A percentile compares a stretch with the other conserved stretches of the same genome.
Conservation (phyloP, 1,140 invertebrate species). For the Sarcophaga bullata region DNA sequence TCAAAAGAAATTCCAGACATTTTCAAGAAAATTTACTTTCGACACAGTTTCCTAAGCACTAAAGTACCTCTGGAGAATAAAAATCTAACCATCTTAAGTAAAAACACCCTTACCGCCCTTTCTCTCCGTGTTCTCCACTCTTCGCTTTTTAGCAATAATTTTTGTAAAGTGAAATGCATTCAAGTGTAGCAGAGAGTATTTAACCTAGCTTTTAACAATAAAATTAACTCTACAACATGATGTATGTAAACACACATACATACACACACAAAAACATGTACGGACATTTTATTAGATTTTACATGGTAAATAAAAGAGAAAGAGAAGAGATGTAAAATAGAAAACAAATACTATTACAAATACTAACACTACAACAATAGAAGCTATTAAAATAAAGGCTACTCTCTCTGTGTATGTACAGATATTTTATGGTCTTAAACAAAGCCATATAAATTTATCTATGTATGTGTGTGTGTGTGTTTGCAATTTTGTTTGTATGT, state of each 20-base stretch:
- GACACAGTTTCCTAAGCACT: conserved; percentile 52
- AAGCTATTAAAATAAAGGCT: conserved; percentile 5
- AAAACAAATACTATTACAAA: neutral
- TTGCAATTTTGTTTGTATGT: too few relatives aligned
- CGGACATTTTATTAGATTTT: too few relatives aligned
- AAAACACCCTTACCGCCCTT: neutral
- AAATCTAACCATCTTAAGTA: neutral
- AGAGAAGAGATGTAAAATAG: neutral
- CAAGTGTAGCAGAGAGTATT: conserved; percentile 45
- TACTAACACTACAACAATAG: conserved; percentile 12
- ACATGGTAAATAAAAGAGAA: too few relatives aligned
- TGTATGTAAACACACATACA: neutral
- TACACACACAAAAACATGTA: too few relatives aligned
- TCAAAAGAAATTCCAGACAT: conserved; percentile 43
- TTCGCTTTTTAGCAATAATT: neutral
- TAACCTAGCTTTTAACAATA: conserved; percentile 65
- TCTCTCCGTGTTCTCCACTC: neutral
- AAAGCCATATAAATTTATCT: neutral
- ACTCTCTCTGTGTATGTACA: neutral
- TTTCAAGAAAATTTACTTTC: conserved; percentile 46
- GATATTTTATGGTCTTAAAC: neutral
- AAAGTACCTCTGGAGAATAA: neutral
- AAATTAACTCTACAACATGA: conserved; percentile 57
- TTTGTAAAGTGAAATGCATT: conserved; percentile 10
- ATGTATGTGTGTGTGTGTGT: neutral